Percentiles rank a stretch among this genome's conserved stretches.
Conservation (phyloP, 2,888 invertebrate species). For the Agrypnus murinus region DNA sequence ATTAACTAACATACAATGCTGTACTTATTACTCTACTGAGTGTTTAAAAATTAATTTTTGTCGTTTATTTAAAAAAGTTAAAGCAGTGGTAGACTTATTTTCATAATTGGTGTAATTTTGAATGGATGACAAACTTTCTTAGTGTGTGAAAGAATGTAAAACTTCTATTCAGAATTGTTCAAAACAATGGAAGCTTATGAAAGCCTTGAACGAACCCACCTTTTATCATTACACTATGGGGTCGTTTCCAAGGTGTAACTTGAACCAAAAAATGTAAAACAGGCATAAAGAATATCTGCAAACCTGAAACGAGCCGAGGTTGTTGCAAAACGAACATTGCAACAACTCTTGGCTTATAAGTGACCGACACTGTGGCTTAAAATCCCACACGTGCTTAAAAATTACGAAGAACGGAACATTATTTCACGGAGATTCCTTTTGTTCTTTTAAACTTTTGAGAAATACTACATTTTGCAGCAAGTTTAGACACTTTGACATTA, state of each 20-base stretch:
- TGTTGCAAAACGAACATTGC: conserved; percentile 45
- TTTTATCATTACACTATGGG: conserved; percentile 44
- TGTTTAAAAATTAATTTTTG: too few relatives aligned
- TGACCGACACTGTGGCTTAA: conserved; percentile 36
- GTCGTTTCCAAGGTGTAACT: conserved; percentile 46
- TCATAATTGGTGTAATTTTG: too few relatives aligned
- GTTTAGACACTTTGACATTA: conserved; percentile 13
- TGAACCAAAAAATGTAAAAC: conserved; percentile 52
- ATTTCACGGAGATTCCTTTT: conserved; percentile 2
- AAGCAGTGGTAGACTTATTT: too few relatives aligned
- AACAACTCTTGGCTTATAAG: conserved; percentile 35
- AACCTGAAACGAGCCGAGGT: conserved; percentile 45
- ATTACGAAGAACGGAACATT: conserved; percentile 36
- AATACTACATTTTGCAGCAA: conserved; percentile 18
- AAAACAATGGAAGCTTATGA: background rate
- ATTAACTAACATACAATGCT: too few relatives aligned
- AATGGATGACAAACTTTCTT: too few relatives aligned
- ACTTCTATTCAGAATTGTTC: too few relatives aligned
- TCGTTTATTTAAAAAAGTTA: too few relatives aligned
- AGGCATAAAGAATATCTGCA: conserved; percentile 50
- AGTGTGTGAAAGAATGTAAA: too few relatives aligned
- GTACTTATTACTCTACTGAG: too few relatives aligned
- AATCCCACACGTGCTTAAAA: conserved; percentile 49
- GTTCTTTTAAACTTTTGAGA: background rate
- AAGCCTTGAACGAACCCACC: conserved; percentile 23